These are phyloP conservation scores for Jaculus jaculus DNA, from an alignment of 2,113 vertebrate genomes.

Conservation along the genomic window DNA sequence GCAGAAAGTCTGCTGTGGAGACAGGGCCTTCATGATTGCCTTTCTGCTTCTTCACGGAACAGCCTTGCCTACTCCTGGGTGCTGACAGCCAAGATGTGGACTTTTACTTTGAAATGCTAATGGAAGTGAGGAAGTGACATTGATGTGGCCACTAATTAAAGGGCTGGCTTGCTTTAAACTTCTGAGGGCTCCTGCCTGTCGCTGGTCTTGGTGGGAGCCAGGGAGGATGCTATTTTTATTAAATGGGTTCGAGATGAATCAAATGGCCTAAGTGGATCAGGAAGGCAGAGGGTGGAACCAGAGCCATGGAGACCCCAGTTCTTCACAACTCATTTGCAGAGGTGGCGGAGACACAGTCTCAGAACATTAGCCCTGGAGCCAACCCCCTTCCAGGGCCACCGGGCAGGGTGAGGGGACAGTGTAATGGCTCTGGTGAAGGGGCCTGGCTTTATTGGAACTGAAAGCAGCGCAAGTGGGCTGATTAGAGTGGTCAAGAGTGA, in stretches of 20 bases:
- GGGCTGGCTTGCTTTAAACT: constrained; percentile 57
- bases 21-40: neutral
- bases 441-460: constrained; percentile 54
- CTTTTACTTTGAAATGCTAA: constrained; percentile 73
- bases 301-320: neutral
- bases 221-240: constrained; percentile 53
- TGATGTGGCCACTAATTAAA: constrained; percentile 53
- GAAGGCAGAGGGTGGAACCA: neutral
- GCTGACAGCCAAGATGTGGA: constrained; percentile 43
- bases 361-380: neutral
- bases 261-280: constrained; percentile 10
- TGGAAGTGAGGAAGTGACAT: constrained; percentile 32
- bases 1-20: neutral
- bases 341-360: neutral
- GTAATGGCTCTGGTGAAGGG: neutral
- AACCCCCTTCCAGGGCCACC: neutral
- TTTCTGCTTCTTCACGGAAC: neutral
- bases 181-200: constrained; percentile 60
- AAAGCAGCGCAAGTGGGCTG: neutral
- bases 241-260: constrained; percentile 53
- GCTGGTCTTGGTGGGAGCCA: neutral
- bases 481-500: constrained; percentile 36
- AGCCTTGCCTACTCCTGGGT: neutral
- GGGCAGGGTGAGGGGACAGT: neutral
- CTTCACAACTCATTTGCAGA: constrained; percentile 32